Evolutionary conservation across 2,113 vertebrate genomes (phyloP).

Genomic region (Apaloderma vittatum): DNA sequence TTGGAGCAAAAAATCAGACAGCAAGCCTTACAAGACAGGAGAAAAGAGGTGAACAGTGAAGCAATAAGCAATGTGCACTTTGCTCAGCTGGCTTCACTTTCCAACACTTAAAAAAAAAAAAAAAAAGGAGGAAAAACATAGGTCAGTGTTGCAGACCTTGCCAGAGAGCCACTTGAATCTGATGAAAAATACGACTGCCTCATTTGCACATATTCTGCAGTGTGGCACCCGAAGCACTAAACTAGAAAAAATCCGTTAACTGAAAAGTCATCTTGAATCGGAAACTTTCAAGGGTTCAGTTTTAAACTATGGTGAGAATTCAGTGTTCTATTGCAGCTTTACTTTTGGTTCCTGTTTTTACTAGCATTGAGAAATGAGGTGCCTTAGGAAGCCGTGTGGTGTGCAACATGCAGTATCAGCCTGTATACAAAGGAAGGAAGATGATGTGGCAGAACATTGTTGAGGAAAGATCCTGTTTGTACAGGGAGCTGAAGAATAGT

Average conservation of each 20-base stretch:
- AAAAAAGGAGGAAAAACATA: not conserved
- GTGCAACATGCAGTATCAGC: slow-evolving; percentile 37
- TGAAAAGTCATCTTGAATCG: slow-evolving; percentile 22
- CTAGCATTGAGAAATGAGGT: slow-evolving; percentile 46
- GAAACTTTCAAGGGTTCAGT: slow-evolving; percentile 40
- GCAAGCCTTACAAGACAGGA: not conserved
- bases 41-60: not conserved
- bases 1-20: not conserved
- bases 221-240: not conserved
- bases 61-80: not conserved
- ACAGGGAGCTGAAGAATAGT: slow-evolving; percentile 14
- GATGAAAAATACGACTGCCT: not conserved
- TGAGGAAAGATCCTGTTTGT: slow-evolving; percentile 67
- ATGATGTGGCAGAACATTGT: slow-evolving; percentile 65
- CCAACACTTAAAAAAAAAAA: not conserved
- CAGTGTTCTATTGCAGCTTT: not conserved
- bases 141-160: not conserved
- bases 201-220: not conserved
- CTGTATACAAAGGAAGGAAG: slow-evolving; percentile 68
- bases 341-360: slow-evolving; percentile 72
- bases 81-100: not conserved
- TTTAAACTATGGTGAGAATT: not conserved
- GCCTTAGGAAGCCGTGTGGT: slow-evolving; percentile 23
- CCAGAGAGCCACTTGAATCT: not conserved
- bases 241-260: slow-evolving; percentile 20